phyloP scores from a whole-genome alignment of 2,888 invertebrate species.

The Eilema sororculum region DNA sequence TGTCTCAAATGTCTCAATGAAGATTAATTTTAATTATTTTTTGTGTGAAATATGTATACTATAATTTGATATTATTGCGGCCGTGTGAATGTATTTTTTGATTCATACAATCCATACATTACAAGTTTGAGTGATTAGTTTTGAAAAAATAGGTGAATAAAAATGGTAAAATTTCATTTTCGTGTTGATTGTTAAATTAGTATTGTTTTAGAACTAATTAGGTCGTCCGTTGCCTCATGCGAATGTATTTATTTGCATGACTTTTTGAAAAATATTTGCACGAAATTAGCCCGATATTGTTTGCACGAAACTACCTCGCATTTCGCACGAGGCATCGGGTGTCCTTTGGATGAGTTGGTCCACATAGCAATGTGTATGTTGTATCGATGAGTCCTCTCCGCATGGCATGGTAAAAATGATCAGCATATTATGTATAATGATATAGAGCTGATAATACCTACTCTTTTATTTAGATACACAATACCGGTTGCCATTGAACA shows the following conservation, averaged over 20 bases:
- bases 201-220: constrained; percentile 17
- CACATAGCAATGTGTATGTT: neutral
- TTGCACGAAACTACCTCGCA: no score
- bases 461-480: neutral
- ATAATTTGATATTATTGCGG: constrained; percentile 8
- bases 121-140: constrained; percentile 51
- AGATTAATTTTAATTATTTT: neutral
- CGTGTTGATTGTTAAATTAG: constrained; percentile 49
- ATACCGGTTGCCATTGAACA: neutral
- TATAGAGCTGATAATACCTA: no score
- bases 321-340: no score
- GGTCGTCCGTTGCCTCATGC: neutral
- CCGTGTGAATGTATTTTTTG: constrained; percentile 1
- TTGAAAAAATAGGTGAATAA: constrained; percentile 50
- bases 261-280: no score
- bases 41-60: constrained; percentile 38
- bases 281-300: no score
- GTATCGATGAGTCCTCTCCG: no score
- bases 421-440: no score
- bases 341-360: neutral
- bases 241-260: no score
- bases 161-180: constrained; percentile 52
- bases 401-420: no score
- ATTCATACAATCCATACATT: constrained; percentile 22
- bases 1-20: constrained; percentile 9